These are phyloP conservation scores for Brachyptera putata DNA, from an alignment of 2,888 invertebrate genomes.

Conservation along the genomic window DNA sequence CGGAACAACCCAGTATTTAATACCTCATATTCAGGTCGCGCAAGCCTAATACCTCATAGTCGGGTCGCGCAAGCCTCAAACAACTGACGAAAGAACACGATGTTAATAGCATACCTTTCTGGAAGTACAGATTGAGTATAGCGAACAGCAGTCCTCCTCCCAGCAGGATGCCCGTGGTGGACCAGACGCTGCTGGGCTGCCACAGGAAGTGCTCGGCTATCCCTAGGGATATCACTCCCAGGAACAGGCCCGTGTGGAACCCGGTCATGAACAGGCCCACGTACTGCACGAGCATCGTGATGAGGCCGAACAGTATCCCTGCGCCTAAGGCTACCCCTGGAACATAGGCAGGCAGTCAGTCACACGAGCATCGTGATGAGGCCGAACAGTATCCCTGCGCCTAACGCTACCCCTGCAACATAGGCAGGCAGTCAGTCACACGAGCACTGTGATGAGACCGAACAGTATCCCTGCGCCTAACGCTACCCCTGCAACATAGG, in stretches of 20 bases:
- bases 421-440: neutral
- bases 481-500: conserved; percentile 63
- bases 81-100: no score
- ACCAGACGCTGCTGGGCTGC: conserved; percentile 60
- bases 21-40: no score
- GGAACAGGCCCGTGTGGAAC: conserved; percentile 66
- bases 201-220: conserved; percentile 55
- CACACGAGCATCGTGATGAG: no score
- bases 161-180: conserved; percentile 64
- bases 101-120: conserved; percentile 64
- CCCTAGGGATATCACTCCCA: conserved; percentile 57
- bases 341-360: neutral
- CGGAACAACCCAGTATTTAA: no score
- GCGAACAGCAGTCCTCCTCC: conserved; percentile 65
- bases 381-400: conserved; percentile 70
- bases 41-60: no score
- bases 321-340: conserved; percentile 66
- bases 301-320: conserved; percentile 70
- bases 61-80: no score
- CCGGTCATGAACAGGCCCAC: conserved; percentile 79
- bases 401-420: neutral
- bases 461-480: conserved; percentile 69
- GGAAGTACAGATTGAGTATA: conserved; percentile 67
- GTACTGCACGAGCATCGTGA: conserved; percentile 77
- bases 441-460: conserved; percentile 70